Evolutionary conservation across 2,888 invertebrate species (phyloP).

Genomic region (Brachypalpus laphriformis): DNA sequence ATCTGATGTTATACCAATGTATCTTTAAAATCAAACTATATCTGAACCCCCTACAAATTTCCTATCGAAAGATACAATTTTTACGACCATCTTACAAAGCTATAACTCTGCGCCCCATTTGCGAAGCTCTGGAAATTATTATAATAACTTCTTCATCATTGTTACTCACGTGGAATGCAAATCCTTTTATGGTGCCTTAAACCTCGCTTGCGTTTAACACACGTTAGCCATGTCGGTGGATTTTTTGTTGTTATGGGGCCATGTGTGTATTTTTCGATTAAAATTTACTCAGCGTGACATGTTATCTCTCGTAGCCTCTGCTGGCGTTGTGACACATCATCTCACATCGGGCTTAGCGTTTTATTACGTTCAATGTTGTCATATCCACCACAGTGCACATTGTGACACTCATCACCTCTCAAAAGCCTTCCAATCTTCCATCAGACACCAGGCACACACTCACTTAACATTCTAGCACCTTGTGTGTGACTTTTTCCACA

Average conservation of each 20-base stretch:
- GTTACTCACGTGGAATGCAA: not conserved
- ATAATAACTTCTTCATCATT: not conserved
- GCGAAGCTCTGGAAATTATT: not conserved
- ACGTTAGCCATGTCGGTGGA: not conserved
- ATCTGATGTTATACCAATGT: no score
- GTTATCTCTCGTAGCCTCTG: slow-evolving; percentile 16
- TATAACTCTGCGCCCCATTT: not conserved
- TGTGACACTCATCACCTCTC: slow-evolving; percentile 13
- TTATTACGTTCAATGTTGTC: slow-evolving; percentile 56
- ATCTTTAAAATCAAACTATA: no score
- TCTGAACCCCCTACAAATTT: no score
- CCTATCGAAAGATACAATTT: no score
- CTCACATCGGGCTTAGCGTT: slow-evolving; percentile 25
- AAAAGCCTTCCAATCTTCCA: not conserved
- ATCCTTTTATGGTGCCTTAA: not conserved
- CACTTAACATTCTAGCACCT: slow-evolving; percentile 30
- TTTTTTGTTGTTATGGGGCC: not conserved
- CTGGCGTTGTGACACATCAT: slow-evolving; percentile 36
- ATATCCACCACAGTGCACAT: slow-evolving; percentile 39
- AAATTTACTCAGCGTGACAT: slow-evolving; percentile 14
- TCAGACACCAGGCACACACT: not conserved
- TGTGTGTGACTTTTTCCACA: not conserved
- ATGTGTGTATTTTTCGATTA: slow-evolving; percentile 41
- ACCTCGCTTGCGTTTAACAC: slow-evolving; percentile 9
- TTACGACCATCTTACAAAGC: not conserved